Evolutionary conservation across 2,797 vertebrate species (phyloP).

Genomic region (Urophycis tenuis): DNA sequence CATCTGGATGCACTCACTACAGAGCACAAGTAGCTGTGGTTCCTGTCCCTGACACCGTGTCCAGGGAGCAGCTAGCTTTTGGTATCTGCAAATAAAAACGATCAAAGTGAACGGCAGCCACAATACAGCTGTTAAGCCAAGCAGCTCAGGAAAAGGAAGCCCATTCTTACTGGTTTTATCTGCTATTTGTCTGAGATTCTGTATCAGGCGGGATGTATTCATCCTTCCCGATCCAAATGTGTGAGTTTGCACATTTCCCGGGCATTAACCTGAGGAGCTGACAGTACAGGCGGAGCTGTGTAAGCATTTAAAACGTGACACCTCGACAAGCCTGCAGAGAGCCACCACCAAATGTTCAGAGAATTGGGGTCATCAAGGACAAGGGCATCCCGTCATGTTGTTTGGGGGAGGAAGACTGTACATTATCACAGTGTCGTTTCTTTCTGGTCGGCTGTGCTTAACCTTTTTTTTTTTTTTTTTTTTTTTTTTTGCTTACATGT

Average conservation of each 20-base stretch:
- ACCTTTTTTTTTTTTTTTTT: neutral
- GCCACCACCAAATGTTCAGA: neutral
- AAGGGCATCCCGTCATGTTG: neutral
- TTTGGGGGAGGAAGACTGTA: neutral
- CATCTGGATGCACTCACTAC: neutral
- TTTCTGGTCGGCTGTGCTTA: neutral
- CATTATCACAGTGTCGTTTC: neutral
- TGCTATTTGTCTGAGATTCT: neutral
- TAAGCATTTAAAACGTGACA: neutral
- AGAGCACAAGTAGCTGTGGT: neutral
- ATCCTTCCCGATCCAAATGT: neutral
- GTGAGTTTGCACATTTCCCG: neutral
- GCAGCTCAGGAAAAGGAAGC: neutral
- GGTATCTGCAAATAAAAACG: neutral
- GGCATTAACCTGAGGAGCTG: neutral
- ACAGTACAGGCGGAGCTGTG: neutral
- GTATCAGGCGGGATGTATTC: neutral
- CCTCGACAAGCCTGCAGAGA: neutral
- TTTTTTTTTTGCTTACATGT: neutral
- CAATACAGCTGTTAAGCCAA: neutral
- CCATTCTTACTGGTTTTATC: neutral
- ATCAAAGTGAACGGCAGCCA: neutral
- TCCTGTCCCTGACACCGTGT: neutral
- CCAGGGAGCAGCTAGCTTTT: neutral
- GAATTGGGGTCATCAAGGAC: neutral